Percentiles rank a stretch among this genome's conserved stretches.
These are phyloP conservation scores for Parochlus steinenii DNA, from an alignment of 2,888 invertebrate genomes.

Conservation along the genomic window DNA sequence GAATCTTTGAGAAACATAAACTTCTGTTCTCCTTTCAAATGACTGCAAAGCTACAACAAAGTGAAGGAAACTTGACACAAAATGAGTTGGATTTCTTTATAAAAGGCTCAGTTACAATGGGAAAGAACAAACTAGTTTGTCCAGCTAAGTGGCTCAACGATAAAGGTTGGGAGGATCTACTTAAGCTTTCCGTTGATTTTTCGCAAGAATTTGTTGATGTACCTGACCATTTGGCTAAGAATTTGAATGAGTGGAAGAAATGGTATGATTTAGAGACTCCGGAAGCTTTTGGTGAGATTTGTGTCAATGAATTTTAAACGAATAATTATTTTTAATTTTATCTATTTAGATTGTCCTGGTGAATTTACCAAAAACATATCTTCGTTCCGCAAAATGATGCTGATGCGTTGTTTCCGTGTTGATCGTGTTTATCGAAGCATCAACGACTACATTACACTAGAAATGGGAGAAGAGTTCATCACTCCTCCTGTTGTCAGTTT, in stretches of 20 bases:
- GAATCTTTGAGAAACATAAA: constrained; percentile 84
- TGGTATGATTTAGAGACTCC: constrained; percentile 79
- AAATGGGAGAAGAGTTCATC: constrained; percentile 77
- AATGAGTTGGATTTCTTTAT: constrained; percentile 77
- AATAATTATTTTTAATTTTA: too few relatives aligned
- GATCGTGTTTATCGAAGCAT: constrained; percentile 80
- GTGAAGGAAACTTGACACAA: constrained; percentile 43
- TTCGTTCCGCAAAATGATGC: constrained; percentile 57
- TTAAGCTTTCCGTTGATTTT: constrained; percentile 54
- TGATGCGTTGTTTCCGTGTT: constrained; percentile 75
- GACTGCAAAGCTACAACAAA: constrained; percentile 64
- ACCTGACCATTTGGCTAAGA: constrained; percentile 41
- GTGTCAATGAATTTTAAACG: too few relatives aligned
- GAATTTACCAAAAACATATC: constrained; percentile 45
- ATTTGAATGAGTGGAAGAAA: constrained; percentile 45
- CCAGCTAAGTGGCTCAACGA: constrained; percentile 57
- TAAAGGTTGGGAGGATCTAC: constrained; percentile 69
- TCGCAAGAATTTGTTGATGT: constrained; percentile 45
- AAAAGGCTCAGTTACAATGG: constrained; percentile 65
- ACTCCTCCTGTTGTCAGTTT: constrained; percentile 73
- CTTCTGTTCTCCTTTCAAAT: constrained; percentile 84
- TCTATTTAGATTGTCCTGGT: constrained; percentile 54
- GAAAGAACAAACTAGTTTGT: constrained; percentile 46
- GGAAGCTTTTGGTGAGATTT: constrained; percentile 50
- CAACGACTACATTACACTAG: constrained; percentile 60